These are phyloP conservation scores for Saccopteryx leptura DNA, from an alignment of 2,113 vertebrate species.

Conservation along the genomic window DNA sequence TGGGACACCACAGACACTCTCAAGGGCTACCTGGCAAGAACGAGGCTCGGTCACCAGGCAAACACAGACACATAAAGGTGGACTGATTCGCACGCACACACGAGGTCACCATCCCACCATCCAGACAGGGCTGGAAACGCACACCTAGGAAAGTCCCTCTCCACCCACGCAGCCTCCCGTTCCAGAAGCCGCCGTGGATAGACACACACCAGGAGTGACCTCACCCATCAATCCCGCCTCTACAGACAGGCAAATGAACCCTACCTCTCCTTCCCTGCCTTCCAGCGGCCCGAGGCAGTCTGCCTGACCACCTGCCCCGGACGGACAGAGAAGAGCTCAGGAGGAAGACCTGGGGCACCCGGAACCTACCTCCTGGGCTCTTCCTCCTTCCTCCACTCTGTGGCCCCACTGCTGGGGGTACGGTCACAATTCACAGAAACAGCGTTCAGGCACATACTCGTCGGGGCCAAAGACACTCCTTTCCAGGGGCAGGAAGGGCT, in stretches of 20 bases:
- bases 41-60: slow-evolving; percentile 9
- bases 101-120: neutral
- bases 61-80: neutral
- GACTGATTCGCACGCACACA: neutral
- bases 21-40: neutral
- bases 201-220: neutral
- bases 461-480: neutral
- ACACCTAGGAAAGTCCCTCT: neutral
- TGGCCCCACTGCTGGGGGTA: neutral
- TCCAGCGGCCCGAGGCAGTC: neutral
- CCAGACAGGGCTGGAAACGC: neutral
- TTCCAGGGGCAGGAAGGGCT: neutral
- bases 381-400: slow-evolving; percentile 59
- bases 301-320: neutral
- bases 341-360: neutral
- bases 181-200: neutral
- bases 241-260: neutral
- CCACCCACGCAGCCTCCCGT: neutral
- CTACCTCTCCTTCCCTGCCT: neutral
- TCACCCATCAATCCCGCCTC: neutral
- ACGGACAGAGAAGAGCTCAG: neutral
- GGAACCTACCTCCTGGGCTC: neutral
- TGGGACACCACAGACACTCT: neutral
- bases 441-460: neutral
- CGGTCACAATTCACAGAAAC: neutral